Conservation (phyloP, 2,888 invertebrate genomes). For the Epinotia brunnichana region DNA sequence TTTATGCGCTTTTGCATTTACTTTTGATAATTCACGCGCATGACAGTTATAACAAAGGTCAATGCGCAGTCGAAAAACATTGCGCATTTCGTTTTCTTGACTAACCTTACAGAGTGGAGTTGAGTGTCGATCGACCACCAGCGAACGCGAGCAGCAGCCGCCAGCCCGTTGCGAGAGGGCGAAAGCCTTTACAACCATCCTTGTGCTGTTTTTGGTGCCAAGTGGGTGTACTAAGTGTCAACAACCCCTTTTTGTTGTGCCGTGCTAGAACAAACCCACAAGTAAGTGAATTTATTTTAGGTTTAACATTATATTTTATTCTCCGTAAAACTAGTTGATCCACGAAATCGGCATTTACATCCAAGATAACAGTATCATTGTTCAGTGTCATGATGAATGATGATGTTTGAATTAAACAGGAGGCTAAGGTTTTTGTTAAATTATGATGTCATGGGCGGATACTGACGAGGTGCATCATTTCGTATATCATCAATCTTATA, state of each 20-base stretch:
- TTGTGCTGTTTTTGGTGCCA: constrained; percentile 78
- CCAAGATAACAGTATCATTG: background rate
- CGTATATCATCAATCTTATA: constrained; percentile 21
- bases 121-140: constrained; percentile 72
- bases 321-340: constrained; percentile 9
- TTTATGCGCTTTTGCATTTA: constrained; percentile 35
- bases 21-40: constrained; percentile 63
- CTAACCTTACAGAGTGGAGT: constrained; percentile 64
- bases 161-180: constrained; percentile 45
- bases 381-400: background rate
- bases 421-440: constrained; percentile 16
- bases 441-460: constrained; percentile 65
- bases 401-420: constrained; percentile 37
- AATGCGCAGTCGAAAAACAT: constrained; percentile 82
- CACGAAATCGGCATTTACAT: constrained; percentile 14
- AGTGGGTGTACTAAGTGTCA: constrained; percentile 64
- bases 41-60: constrained; percentile 70
- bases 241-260: constrained; percentile 52
- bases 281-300: constrained; percentile 58
- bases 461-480: constrained; percentile 42
- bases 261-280: constrained; percentile 65
- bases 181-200: constrained; percentile 65
- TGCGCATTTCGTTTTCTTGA: constrained; percentile 75
- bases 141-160: constrained; percentile 35
- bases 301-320: constrained; percentile 31